Conservation (phyloP, 2,797 vertebrate genomes). For the Megalops cyprinoides region DNA sequence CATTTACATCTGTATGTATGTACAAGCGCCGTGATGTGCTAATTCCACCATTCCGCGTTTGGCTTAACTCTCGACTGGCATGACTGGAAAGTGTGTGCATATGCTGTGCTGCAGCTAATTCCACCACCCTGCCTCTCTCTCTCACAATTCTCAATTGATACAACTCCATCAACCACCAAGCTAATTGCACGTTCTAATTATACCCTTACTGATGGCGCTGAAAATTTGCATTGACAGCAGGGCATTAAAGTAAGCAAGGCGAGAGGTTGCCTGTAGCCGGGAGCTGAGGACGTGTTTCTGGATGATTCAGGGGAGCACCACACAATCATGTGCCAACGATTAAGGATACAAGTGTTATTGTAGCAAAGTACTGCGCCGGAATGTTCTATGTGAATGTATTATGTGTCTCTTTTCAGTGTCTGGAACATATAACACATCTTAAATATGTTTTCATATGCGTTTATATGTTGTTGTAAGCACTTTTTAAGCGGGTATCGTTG, state of each 20-base stretch:
- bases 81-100: too few relatives aligned
- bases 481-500: slow-evolving; percentile 48
- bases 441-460: slow-evolving; percentile 58
- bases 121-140: too few relatives aligned
- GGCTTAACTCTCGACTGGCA: too few relatives aligned
- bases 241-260: neutral
- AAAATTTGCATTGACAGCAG: neutral
- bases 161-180: too few relatives aligned
- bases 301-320: neutral
- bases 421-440: slow-evolving; percentile 52
- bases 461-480: slow-evolving; percentile 54
- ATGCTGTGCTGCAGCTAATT: too few relatives aligned
- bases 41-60: too few relatives aligned
- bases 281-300: neutral
- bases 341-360: slow-evolving; percentile 33
- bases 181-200: too few relatives aligned
- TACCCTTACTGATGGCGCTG: neutral
- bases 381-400: slow-evolving; percentile 41
- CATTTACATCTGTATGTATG: too few relatives aligned
- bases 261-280: neutral
- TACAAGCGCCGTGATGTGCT: too few relatives aligned
- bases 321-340: neutral
- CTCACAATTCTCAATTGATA: too few relatives aligned
- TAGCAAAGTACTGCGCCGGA: slow-evolving; percentile 39
- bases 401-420: slow-evolving; percentile 52